Base-by-base conservation (phyloP, 1,140 invertebrate genomes). In the Drosophila albomicans region DNA sequence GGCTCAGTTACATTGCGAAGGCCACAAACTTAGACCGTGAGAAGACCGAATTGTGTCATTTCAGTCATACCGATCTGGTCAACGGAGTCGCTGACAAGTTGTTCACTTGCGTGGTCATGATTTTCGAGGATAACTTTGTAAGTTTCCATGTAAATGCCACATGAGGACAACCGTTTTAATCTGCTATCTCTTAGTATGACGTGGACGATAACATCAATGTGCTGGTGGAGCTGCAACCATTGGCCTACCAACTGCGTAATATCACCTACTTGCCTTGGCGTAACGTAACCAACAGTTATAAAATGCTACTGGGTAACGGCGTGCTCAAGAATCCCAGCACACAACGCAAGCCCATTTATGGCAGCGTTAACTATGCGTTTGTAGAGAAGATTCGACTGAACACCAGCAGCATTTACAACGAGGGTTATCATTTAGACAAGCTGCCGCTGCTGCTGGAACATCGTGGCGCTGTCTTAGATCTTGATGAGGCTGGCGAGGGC, bases 81-180 rank as follows among this genome's bases (percentile, higher is more conserved):
- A 86, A 87, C 30, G 77, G 79, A 16, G 84, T 91, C 2, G 54
- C 76, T 11, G 77, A 91, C 46, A 80, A 77, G 38, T 54, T 91
- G 0, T 91, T 91, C 57, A 91, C 86, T n/a, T 91, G 91, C 20
- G 84, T 91, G 11, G 91, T 91, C 7, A 91, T 91, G 91, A 91
- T 91, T 25, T 91, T 91, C 25, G 91, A 91, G 5, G 91, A 91
- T 51, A 91, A 91, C 38, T 91, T 91, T 81, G 91, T 91, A 75
- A 88, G 90, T 84, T 25, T 38, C 35, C 1, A 3, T 11, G 0
- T 0, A 16, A 6, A 10, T 45, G 6, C 35, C 10, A 38, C 2
- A 8, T 8, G 30, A 25, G 10, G 43, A 0, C 2, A 10, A 5
- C 11, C n/a, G 41, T 8, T 28, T 16, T 48, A 11, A 10, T 43